phyloP scores from a whole-genome alignment of 2,888 invertebrate genomes.

The Tupiocoris notatus region DNA sequence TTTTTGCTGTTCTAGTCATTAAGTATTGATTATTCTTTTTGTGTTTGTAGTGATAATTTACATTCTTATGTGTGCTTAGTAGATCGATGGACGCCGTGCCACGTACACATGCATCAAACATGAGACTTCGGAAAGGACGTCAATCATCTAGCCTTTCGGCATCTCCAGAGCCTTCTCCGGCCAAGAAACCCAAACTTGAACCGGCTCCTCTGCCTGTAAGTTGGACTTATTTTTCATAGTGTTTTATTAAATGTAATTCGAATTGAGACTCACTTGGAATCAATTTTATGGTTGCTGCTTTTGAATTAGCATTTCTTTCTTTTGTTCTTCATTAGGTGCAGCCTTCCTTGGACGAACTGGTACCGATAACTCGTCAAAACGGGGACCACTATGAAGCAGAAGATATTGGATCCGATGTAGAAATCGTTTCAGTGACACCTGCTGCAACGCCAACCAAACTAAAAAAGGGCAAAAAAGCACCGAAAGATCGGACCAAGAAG shows the following conservation, averaged over 20 bases:
- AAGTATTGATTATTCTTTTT: too few relatives aligned
- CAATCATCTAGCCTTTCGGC: constrained; percentile 11
- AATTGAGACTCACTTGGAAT: too few relatives aligned
- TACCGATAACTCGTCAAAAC: constrained; percentile 44
- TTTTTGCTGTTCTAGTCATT: too few relatives aligned
- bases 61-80: too few relatives aligned
- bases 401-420: constrained; percentile 49
- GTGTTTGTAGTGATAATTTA: too few relatives aligned
- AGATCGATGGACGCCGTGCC: constrained; percentile 54
- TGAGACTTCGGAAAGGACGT: constrained; percentile 57
- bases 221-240: too few relatives aligned
- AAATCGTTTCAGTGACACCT: constrained; percentile 49
- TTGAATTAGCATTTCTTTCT: too few relatives aligned
- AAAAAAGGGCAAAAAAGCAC: constrained; percentile 62
- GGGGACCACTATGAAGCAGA: constrained; percentile 48
- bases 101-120: constrained; percentile 59
- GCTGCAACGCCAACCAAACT: constrained; percentile 51
- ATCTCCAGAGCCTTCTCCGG: constrained; percentile 49
- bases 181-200: constrained; percentile 31
- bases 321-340: too few relatives aligned
- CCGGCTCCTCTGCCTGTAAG: constrained; percentile 9
- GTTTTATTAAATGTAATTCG: background rate
- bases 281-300: too few relatives aligned
- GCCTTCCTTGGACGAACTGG: constrained; percentile 44
- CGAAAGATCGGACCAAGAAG: constrained; percentile 55